Evolutionary conservation across 1,140 invertebrate species (phyloP).

Genomic region (Scylla paramamosain): DNA sequence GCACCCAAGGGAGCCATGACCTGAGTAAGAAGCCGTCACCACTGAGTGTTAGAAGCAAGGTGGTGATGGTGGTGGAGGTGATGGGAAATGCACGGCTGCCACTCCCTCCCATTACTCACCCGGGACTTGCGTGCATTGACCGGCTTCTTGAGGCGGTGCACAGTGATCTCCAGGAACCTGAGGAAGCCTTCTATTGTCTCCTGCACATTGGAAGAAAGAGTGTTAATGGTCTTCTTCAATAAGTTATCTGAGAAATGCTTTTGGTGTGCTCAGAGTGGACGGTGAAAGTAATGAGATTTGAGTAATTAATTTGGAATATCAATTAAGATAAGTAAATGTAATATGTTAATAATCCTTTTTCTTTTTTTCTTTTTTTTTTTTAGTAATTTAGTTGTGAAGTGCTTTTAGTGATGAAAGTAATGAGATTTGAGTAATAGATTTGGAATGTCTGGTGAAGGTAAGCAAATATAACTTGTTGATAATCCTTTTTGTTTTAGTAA

Average conservation of each 20-base stretch:
- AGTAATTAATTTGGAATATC: neutral
- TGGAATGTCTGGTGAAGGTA: neutral
- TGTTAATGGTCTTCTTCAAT: neutral
- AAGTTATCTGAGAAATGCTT: neutral
- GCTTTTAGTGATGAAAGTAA: too few relatives aligned
- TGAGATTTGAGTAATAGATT: neutral
- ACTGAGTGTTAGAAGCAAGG: too few relatives aligned
- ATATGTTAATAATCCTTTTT: neutral
- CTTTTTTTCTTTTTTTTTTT: too few relatives aligned
- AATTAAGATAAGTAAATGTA: too few relatives aligned
- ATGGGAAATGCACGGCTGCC: too few relatives aligned
- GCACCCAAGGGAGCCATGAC: too few relatives aligned
- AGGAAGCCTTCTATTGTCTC: conserved; percentile 71
- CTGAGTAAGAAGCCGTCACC: too few relatives aligned
- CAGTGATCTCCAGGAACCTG: conserved; percentile 64
- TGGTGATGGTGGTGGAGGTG: too few relatives aligned
- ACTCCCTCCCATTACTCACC: conserved; percentile 80
- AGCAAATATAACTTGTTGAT: neutral
- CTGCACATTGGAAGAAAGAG: conserved; percentile 23
- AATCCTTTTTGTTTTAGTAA: neutral
- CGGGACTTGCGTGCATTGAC: conserved; percentile 83
- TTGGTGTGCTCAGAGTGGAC: too few relatives aligned
- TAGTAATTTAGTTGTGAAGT: too few relatives aligned
- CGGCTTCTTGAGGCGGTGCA: conserved; percentile 77
- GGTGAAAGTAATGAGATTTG: neutral